phyloP scores from a whole-genome alignment of 2,888 invertebrate species.

The Netelia inedita region DNA sequence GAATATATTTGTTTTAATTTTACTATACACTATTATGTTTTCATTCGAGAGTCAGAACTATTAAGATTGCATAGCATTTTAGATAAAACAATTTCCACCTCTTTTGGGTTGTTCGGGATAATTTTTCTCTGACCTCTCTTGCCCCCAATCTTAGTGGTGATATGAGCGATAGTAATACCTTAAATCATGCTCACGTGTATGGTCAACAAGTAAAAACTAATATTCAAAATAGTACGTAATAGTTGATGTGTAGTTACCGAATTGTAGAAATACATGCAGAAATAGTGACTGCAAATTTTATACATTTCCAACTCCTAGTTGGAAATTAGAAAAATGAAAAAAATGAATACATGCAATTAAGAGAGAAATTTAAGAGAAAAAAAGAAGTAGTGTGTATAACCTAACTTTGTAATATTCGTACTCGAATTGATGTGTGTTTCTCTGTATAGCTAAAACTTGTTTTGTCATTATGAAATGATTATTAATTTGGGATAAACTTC shows the following conservation, averaged over 20 bases:
- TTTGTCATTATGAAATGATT: neutral
- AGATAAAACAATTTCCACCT: too few species aligned
- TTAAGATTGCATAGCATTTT: too few species aligned
- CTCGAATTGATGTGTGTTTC: slow-evolving; percentile 2
- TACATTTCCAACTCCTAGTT: neutral
- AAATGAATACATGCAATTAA: slow-evolving; percentile 4
- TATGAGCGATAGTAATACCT: too few species aligned
- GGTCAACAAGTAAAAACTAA: slow-evolving; percentile 8
- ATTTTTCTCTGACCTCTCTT: too few species aligned
- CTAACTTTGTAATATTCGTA: neutral
- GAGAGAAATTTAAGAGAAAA: neutral
- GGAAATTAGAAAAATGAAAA: neutral
- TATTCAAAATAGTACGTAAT: slow-evolving; percentile 14
- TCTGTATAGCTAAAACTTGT: neutral
- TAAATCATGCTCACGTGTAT: slow-evolving; percentile 23
- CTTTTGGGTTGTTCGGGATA: too few species aligned
- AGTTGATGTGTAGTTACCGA: neutral
- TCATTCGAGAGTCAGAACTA: too few species aligned
- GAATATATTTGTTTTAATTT: too few species aligned
- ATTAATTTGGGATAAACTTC: too few species aligned
- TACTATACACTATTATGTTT: too few species aligned
- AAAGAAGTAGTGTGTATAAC: neutral
- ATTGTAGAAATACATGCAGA: neutral
- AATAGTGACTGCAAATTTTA: neutral
- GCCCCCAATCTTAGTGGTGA: too few species aligned